Percentiles rank a stretch among this genome's conserved stretches.
These are phyloP conservation scores for Platycercus adscitus DNA, from an alignment of 2,113 vertebrate species.

Conservation along the genomic window DNA sequence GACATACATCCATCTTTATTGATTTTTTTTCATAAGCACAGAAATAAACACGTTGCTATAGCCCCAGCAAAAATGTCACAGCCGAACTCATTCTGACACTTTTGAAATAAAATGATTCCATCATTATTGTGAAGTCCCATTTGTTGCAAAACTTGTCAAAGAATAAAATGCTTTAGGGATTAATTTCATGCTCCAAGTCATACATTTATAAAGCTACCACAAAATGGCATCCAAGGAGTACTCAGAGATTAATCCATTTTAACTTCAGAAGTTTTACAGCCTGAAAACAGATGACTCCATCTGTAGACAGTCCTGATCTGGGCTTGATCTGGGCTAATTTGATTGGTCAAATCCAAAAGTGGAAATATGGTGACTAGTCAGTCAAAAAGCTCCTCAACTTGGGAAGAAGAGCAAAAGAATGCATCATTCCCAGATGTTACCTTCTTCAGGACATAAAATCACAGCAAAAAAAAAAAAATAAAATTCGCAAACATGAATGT, in stretches of 20 bases:
- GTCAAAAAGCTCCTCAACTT: not conserved
- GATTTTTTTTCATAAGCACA: not conserved
- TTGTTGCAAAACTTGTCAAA: constrained; percentile 6
- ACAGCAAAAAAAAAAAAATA: not conserved
- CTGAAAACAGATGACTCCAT: not conserved
- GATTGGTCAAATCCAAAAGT: not conserved
- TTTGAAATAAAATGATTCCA: not conserved
- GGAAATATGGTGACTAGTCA: not conserved
- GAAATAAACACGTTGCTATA: not conserved
- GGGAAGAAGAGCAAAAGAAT: not conserved
- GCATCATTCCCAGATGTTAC: not conserved
- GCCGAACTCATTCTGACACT: not conserved
- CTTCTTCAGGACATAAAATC: not conserved
- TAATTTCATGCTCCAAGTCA: constrained; percentile 23
- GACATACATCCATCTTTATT: not conserved
- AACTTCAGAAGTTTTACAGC: not conserved
- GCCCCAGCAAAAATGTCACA: not conserved
- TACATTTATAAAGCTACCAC: not conserved
- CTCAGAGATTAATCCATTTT: not conserved
- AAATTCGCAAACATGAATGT: not conserved
- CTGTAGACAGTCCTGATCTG: not conserved
- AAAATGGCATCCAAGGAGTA: not conserved
- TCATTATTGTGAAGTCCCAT: not conserved
- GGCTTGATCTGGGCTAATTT: not conserved
- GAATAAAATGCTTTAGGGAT: constrained; percentile 8